Evolutionary conservation across 1,140 invertebrate genomes (phyloP), one percentile per base, ranked within the genome.

Genomic region (Lepeophtheirus salmonis): DNA sequence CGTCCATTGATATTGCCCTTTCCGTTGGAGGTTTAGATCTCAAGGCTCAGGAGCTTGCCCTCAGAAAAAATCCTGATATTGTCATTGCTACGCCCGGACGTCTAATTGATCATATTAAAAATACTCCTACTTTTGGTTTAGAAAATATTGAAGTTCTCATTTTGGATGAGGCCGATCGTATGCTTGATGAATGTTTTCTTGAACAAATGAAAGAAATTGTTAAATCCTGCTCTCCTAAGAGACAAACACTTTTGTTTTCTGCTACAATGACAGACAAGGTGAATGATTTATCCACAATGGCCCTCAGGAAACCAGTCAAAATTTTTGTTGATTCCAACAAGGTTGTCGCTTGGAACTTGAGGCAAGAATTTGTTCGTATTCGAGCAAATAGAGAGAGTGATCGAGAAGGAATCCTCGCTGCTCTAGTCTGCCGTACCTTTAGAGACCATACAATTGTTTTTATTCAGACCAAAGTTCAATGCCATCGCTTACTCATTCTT

Each of bases 191-290:
- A 70, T 89, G 89, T 70, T 98, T 98, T 74, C 86, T 88, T 0
- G 89, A 96, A 65, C 94, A 98, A 72, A 91, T 97, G 86, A 95
- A 94, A 68, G 89, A 96, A 73, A 88, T 97, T 66, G 81, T 91
- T 26, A 80, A 81, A 25, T 83, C 91, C 64, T 97, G 94, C 72
- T 79, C 87, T 1, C 77, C 80, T 48, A 90, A 82, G n/a, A 76
- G 91, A n/a, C 92, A 97, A 72, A 97, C 91, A 0, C 86, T 98
- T 77, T 72, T 98, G 17, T 97, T 97, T 73, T 97, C 94, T 1
- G 95, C 95, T 13, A 98, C 95, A 1, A 97, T 98, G 91, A 96
- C 89, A 2, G 91, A 97, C 53, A 80, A 89, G 72, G 91, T 97
- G 0, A 83, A 89, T 72, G 89, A 95, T 73, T 74, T 98, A 50